These are phyloP conservation scores for Carpatolechia fugitivella DNA, from an alignment of 2,888 invertebrate species.

Conservation along the genomic window DNA sequence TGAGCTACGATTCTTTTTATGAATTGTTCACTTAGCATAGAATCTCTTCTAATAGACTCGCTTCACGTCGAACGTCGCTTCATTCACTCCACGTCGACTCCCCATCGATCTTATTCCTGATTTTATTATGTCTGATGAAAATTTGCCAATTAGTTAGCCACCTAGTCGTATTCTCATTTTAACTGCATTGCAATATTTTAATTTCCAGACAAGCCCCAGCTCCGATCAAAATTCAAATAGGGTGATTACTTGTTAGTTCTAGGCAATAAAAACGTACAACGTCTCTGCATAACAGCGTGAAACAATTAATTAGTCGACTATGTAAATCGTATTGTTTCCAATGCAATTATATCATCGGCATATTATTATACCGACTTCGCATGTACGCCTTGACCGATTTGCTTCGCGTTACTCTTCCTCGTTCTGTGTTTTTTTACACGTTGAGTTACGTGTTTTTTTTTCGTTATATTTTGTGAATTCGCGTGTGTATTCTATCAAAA, in stretches of 20 bases:
- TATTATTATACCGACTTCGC: too few species aligned
- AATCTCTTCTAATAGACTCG: too few species aligned
- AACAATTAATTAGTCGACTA: slow-evolving; percentile 5
- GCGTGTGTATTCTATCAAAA: not conserved
- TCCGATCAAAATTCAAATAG: not conserved
- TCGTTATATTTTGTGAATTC: too few species aligned
- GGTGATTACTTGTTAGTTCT: not conserved
- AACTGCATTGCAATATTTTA: too few species aligned
- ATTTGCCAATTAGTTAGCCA: too few species aligned
- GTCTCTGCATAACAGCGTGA: not conserved
- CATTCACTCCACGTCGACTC: too few species aligned
- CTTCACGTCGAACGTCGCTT: too few species aligned
- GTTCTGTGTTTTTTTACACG: not conserved
- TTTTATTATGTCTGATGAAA: too few species aligned
- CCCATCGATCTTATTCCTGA: too few species aligned
- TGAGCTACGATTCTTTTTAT: too few species aligned
- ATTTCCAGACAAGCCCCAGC: not conserved
- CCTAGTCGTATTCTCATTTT: too few species aligned
- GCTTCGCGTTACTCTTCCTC: slow-evolving; percentile 13
- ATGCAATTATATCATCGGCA: slow-evolving; percentile 12
- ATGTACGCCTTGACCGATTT: slow-evolving; percentile 21
- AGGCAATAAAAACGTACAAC: not conserved
- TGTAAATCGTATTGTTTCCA: slow-evolving; percentile 13
- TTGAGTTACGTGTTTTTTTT: not conserved
- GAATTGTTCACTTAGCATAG: too few species aligned